Conservation (phyloP, 2,113 vertebrate genomes). For the Tinamus guttatus region DNA sequence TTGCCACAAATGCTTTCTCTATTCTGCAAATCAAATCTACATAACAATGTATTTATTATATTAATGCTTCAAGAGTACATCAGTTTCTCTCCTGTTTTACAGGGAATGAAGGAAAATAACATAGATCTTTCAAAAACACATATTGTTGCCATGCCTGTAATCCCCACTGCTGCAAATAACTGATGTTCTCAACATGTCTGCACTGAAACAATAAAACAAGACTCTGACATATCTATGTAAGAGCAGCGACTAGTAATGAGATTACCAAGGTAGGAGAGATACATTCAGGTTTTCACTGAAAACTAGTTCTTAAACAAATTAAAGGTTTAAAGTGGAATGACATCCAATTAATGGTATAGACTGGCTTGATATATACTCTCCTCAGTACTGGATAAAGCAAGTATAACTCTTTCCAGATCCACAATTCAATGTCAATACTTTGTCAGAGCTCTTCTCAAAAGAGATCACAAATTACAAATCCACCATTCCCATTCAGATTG, state of each 20-base stretch:
- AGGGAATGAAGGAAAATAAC: neutral
- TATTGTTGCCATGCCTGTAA: neutral
- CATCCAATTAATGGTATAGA: neutral
- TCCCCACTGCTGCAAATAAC: neutral
- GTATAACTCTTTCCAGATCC: neutral
- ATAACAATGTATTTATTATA: neutral
- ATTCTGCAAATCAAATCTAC: neutral
- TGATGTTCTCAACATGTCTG: neutral
- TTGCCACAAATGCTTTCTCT: neutral
- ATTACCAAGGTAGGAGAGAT: neutral
- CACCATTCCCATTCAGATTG: neutral
- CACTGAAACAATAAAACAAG: neutral
- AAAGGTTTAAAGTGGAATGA: neutral
- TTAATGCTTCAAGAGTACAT: neutral
- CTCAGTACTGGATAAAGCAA: neutral
- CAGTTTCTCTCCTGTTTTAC: neutral
- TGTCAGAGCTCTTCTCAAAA: neutral
- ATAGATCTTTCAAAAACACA: neutral
- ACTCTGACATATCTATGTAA: neutral
- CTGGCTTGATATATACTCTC: neutral
- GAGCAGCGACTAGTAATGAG: neutral
- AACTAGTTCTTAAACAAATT: neutral
- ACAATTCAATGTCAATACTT: neutral
- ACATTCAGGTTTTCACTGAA: neutral
- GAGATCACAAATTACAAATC: neutral